Evolutionary conservation across 1,140 invertebrate genomes (phyloP), one percentile per base, ranked within the genome.

Genomic region (Drosophila mauritiana): DNA sequence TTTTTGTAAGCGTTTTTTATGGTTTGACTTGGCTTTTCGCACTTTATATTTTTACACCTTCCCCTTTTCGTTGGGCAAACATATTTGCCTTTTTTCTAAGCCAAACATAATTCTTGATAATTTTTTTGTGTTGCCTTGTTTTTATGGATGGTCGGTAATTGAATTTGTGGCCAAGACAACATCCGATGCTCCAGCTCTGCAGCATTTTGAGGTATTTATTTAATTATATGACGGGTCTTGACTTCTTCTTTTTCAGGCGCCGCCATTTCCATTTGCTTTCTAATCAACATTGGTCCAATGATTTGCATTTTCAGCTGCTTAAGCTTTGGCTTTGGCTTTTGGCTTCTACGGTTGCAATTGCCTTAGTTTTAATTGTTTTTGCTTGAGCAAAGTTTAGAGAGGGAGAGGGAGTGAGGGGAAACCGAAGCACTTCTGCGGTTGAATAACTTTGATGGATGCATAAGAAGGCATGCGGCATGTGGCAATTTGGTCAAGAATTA

Each of bases 221-320:
- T 81, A 86, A 86, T 86, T 86, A 86, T 86, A 81, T 78, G 73
- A n/a, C 36, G 39, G 59, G 34, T 58, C 64, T 61, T 61, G 62
- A 48, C 73, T 52, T 68, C 46, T 56, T 51, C 45, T 52, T 51
- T 48, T 57, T 57, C 48, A 12, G 42, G 39, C 25, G 49, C 49
- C 68, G 52, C 27, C 52, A 48, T 45, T 57, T 72, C 20, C 52
- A 48, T 45, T 57, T 72, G 73, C 81, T 88, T 83, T 88, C 83
- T 89, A 88, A 86, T 74, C 83, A 73, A 65, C 81, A 77, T 73
- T 85, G 82, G 54, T 67, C 39, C 67, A 76, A 76, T 83, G 80
- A 88, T 88, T 88, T 88, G 84, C 72, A 83, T 88, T 83, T 88
- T 88, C 81, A 86, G 78, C 79, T 82, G 82, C 61, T 67, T 57